Percentiles rank a stretch among this genome's conserved stretches.
Evolutionary conservation across 2,888 invertebrate genomes (phyloP).

Genomic region (Leptopilina syphax): DNA sequence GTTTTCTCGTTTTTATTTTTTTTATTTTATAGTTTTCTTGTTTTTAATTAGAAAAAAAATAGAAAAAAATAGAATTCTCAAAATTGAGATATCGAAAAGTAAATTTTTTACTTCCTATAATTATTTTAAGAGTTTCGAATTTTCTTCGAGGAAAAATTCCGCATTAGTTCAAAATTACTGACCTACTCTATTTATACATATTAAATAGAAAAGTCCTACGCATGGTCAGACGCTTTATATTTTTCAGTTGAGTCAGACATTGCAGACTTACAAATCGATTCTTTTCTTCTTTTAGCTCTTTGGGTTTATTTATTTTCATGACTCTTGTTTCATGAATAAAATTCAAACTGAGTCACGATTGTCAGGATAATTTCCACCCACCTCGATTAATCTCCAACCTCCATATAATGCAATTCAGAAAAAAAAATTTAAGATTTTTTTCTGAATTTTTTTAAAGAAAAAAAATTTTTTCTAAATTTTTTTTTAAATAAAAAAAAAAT

Average conservation of each 20-base stretch:
- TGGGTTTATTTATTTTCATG: constrained; percentile 11
- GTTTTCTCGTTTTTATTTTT: no score
- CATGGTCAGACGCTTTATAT: constrained; percentile 45
- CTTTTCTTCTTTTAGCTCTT: not conserved
- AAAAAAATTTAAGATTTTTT: not conserved
- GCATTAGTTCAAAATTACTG: constrained; percentile 42
- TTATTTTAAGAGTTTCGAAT: not conserved
- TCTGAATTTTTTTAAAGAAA: not conserved
- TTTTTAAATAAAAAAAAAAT: no score
- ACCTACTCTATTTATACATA: constrained; percentile 45
- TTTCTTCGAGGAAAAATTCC: not conserved
- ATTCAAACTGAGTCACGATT: not conserved
- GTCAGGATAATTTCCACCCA: not conserved
- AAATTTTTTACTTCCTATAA: not conserved
- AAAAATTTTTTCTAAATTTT: not conserved
- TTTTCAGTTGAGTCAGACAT: constrained; percentile 38
- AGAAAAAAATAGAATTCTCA: no score
- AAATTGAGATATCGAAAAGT: no score
- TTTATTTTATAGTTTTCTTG: no score
- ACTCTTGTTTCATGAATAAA: constrained; percentile 10
- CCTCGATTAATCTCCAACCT: not conserved
- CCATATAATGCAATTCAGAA: not conserved
- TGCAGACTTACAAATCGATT: constrained; percentile 31
- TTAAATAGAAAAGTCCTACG: constrained; percentile 51
- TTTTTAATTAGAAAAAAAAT: no score